Base-by-base conservation (phyloP, 1,140 invertebrate species). In the Dinothrombium tinctorium region DNA sequence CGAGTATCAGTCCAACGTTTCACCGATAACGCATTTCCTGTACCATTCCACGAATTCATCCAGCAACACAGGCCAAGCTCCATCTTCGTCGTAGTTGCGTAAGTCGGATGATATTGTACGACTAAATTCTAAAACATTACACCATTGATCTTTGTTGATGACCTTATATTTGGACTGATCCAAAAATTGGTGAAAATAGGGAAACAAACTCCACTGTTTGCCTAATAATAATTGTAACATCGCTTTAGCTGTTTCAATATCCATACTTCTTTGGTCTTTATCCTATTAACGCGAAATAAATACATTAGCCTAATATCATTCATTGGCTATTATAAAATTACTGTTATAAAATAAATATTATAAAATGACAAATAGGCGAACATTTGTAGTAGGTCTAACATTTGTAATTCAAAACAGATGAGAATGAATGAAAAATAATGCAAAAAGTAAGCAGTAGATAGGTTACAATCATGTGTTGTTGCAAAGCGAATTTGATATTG, bases 1-100 rank as follows among this genome's bases (percentile, higher is more conserved):
- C n/a, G n/a, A n/a, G n/a, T n/a, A n/a, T n/a, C n/a, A n/a, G n/a
- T n/a, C n/a, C n/a, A n/a, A n/a, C n/a, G n/a, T n/a, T n/a, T n/a
- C n/a, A n/a, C n/a, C n/a, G n/a, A n/a, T n/a, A n/a, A n/a, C n/a
- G n/a, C n/a, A n/a, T n/a, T n/a, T n/a, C n/a, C n/a, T n/a, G n/a
- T n/a, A n/a, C 78, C 84, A 95, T 61, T 95, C 89, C 21, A 98
- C 90, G 65, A 96, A 98, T 60, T 95, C 89, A 57, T 98, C 90
- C 44, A 98, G 94, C 37, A 96, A 66, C 39, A 96, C 89, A 9
- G 90, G 90, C 89, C 90, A 98, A 4, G 90, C 89, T 40, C 89
- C 89, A 65, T 96, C 89, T 52, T 90, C 83, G 58, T 96, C 90
- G 58, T 96, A 96, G 62, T 96, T 96, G 52, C 71, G 76, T 75